Evolutionary conservation across 2,888 invertebrate genomes (phyloP), one percentile per base, ranked within the genome.

Genomic region (Trissolcus japonicus): DNA sequence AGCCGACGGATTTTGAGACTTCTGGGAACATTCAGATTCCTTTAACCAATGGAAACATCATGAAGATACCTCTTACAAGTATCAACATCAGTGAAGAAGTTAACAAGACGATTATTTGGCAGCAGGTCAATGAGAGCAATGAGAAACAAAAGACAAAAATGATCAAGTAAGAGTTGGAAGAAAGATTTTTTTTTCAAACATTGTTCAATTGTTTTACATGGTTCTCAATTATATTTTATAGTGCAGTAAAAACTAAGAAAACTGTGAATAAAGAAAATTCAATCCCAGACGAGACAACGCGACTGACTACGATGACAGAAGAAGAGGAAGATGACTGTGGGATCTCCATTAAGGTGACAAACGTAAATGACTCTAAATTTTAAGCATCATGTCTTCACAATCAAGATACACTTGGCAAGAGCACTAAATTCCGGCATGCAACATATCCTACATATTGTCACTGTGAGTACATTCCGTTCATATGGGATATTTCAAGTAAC

Each of bases 81-180:
- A 95, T 97, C 82, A 97, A 96, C 88, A 95, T 98, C 86, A 94
- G 96, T 6, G 97, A 98, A 88, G 98, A 98, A 89, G 95, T 98
- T 68, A 95, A 97, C 86, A 96, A 96, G 89, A 95, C 95, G 29
- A 95, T 96, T 40, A 95, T 98, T 85, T 98, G 98, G 98, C 95
- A 96, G 86, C 95, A 96, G 89, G 94, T 96, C 13, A 96, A 95
- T 87, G 94, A 93, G 83, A 91, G 91, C 78, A 93, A 93, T 85
- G 90, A 91, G 74, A 91, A 90, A 80, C 90, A 91, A 57, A 88
- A 86, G 59, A 65, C 79, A 3, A 88, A 87, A 68, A 62, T 84
- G 60, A 87, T 85, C 65, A 88, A 86, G 88, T 88, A 83, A 73
- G 86, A 21, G 1, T 56, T 46, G 4, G 46, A 14, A n/a, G 7